These are phyloP conservation scores for Eilema depressum DNA, from an alignment of 2,888 invertebrate genomes.

Conservation along the genomic window DNA sequence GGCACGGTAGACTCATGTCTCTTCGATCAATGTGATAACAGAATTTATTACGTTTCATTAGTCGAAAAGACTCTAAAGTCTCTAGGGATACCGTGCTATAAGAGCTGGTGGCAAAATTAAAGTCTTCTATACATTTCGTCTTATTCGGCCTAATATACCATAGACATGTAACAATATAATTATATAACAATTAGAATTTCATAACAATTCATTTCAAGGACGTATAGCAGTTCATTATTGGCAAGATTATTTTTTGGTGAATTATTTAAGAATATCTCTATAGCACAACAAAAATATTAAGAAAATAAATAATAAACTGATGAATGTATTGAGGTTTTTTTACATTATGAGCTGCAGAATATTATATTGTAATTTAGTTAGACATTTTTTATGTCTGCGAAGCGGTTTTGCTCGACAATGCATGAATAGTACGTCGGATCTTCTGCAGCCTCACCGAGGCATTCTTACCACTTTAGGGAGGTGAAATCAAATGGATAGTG, in stretches of 20 bases:
- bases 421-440: too few species aligned
- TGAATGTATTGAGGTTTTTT: too few species aligned
- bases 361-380: too few species aligned
- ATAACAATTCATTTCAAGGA: slow-evolving; percentile 41
- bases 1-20: neutral
- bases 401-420: too few species aligned
- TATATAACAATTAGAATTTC: slow-evolving; percentile 43
- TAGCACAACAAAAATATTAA: neutral
- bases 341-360: too few species aligned
- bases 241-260: neutral
- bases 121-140: slow-evolving; percentile 7
- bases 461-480: too few species aligned
- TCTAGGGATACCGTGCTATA: neutral
- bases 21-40: neutral
- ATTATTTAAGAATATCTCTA: neutral
- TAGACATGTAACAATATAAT: slow-evolving; percentile 32
- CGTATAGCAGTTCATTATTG: slow-evolving; percentile 31
- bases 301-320: too few species aligned
- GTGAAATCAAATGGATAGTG: too few species aligned
- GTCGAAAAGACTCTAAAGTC: neutral
- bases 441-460: too few species aligned
- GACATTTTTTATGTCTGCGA: too few species aligned
- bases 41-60: neutral
- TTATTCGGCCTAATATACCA: slow-evolving; percentile 12
- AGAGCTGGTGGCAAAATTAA: neutral